A percentile compares a stretch with the other conserved stretches of the same genome.
phyloP scores from a whole-genome alignment of 2,888 invertebrate genomes.

The Drosophila birchii region DNA sequence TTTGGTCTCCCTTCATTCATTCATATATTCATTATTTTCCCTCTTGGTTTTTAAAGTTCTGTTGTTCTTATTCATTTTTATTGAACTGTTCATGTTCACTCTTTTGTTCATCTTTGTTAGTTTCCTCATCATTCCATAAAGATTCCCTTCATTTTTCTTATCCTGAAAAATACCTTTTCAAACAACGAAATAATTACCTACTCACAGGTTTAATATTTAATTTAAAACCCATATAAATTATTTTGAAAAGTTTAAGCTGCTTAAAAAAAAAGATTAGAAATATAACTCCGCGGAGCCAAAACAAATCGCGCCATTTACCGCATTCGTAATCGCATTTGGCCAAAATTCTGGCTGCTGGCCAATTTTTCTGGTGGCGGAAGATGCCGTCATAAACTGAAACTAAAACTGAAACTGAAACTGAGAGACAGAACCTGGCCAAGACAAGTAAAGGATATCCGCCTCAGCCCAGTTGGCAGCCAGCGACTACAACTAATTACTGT shows the following conservation, averaged over 20 bases:
- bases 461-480: slow-evolving; percentile 59
- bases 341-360: slow-evolving; percentile 54
- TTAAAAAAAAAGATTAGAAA: slow-evolving; percentile 1
- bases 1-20: too few species aligned
- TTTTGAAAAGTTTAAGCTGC: not conserved
- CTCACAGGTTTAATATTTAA: not conserved
- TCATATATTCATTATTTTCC: too few species aligned
- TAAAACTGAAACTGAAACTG: slow-evolving; percentile 35
- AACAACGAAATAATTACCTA: not conserved
- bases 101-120: not conserved
- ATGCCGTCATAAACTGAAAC: slow-evolving; percentile 66
- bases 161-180: not conserved
- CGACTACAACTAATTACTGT: slow-evolving; percentile 64
- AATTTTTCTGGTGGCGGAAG: slow-evolving; percentile 61
- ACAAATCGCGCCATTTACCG: slow-evolving; percentile 6
- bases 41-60: too few species aligned
- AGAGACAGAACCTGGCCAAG: slow-evolving; percentile 8
- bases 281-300: not conserved
- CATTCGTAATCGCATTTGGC: slow-evolving; percentile 9
- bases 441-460: slow-evolving; percentile 28
- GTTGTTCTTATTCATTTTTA: too few species aligned
- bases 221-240: not conserved
- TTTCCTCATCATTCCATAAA: too few species aligned
- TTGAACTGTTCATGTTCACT: not conserved
- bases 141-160: not conserved